These are phyloP conservation scores for Geopemphigus sp. DNA, from an alignment of 1,140 invertebrate species.

Conservation along the genomic window DNA sequence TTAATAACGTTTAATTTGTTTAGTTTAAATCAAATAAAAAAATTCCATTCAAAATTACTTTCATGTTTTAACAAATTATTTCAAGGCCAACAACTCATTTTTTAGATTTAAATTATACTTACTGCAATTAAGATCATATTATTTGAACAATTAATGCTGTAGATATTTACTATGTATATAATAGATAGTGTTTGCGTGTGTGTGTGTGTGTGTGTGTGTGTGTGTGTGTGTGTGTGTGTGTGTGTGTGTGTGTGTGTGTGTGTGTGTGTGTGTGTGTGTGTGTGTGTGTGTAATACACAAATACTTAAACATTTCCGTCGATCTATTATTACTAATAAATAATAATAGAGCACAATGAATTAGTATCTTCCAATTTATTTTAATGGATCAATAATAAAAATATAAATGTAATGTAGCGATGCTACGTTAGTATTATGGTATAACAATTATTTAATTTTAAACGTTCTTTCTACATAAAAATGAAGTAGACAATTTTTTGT, in stretches of 20 bases:
- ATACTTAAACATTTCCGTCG: not conserved
- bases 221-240: too few relatives aligned
- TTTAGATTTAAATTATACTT: not conserved
- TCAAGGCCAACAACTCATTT: not conserved
- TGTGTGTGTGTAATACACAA: too few relatives aligned
- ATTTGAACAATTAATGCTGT: not conserved
- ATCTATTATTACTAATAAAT: constrained; percentile 11
- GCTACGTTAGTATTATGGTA: not conserved
- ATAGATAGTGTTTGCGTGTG: not conserved
- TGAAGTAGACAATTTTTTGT: not conserved
- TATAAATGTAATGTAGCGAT: not conserved
- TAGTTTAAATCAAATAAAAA: not conserved
- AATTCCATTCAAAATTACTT: not conserved
- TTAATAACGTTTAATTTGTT: too few relatives aligned
- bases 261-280: too few relatives aligned
- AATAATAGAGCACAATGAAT: constrained; percentile 17
- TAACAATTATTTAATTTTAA: not conserved
- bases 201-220: too few relatives aligned
- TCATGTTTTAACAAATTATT: not conserved
- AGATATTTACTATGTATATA: not conserved
- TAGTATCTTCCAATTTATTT: constrained; percentile 15
- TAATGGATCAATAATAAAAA: not conserved
- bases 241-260: too few relatives aligned
- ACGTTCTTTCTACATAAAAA: not conserved
- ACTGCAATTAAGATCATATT: not conserved